Percentiles rank a stretch among this genome's conserved stretches.
Conservation (phyloP, 1,140 invertebrate genomes). For the Tetramorium alpestre region DNA sequence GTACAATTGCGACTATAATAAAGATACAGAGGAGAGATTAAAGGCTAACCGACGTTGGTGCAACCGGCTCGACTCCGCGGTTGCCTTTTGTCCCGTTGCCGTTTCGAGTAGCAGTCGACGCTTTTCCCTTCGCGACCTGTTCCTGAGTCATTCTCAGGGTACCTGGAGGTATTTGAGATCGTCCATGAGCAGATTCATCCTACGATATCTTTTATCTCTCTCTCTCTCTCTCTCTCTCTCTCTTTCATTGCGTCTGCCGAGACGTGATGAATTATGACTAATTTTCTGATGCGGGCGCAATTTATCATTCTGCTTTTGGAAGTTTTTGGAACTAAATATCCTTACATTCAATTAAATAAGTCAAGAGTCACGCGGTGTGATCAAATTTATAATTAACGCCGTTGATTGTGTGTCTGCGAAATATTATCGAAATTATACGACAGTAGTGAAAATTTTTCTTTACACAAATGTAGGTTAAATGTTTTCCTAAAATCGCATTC, state of each 20-base stretch:
- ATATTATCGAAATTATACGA: neutral
- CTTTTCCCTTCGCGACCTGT: slow-evolving; percentile 40
- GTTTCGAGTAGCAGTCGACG: slow-evolving; percentile 22
- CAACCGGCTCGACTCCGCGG: slow-evolving; percentile 44
- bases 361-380: no score
- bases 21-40: slow-evolving; percentile 59
- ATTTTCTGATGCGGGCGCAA: neutral
- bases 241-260: neutral
- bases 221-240: neutral
- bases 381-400: neutral
- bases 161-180: slow-evolving; percentile 33
- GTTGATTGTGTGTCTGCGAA: neutral
- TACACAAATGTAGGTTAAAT: neutral
- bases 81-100: slow-evolving; percentile 48
- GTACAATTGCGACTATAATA: slow-evolving; percentile 45
- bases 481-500: neutral
- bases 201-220: neutral
- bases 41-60: slow-evolving; percentile 38
- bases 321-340: neutral
- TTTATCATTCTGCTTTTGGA: neutral
- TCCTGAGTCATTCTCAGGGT: slow-evolving; percentile 44
- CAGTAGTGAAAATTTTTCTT: neutral
- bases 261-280: slow-evolving; percentile 16
- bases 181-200: neutral
- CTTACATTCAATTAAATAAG: no score